Evolutionary conservation across 2,888 invertebrate genomes (phyloP), one percentile per base, ranked within the genome.

Genomic region (Chironomus riparius): DNA sequence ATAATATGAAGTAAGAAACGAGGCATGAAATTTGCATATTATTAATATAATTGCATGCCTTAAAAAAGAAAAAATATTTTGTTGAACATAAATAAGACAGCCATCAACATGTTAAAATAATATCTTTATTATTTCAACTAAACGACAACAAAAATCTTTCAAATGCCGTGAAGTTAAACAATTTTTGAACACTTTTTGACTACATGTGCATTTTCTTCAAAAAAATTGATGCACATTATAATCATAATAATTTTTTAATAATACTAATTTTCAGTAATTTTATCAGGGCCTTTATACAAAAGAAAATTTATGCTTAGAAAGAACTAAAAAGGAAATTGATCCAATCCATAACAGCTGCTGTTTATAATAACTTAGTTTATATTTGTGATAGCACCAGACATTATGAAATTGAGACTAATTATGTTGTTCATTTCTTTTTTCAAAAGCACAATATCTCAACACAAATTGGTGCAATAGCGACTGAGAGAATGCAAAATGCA

Each of bases 11-110:
- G 3, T 15, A n/a, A 50, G n/a, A 50, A 72, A 72, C 72, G 38
- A 72, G 72, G 61, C 72, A 72, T 62, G 56, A 72, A 72, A 72
- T 72, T 72, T 72, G 72, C 72, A 72, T 72, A 50, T 56, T 71
- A 71, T 72, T 72, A 18, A 4, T 38, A 28, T 56, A 72, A 72
- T 62, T 71, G 62, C 18, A 21, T 3, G 18, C 47, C 12, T n/a
- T 3, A 68, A 68, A 38, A 69, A 47, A 70, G 18, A 7, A 70
- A 48, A 28, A 28, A 4, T 50, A 28, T 70, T 48, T 47, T 18
- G 1, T 15, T 47, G 13, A 68, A n/a, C 28, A 10, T 48, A 48
- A n/a, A n/a, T 48, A 4, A 48, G 48, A 48, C 48, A 48, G 48
- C 3, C 13, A 48, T 48, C 48, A n/a, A n/a, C 15, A 15, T 50